These are phyloP conservation scores for Metaphire vulgaris DNA, from an alignment of 1,140 invertebrate species.

Conservation along the genomic window DNA sequence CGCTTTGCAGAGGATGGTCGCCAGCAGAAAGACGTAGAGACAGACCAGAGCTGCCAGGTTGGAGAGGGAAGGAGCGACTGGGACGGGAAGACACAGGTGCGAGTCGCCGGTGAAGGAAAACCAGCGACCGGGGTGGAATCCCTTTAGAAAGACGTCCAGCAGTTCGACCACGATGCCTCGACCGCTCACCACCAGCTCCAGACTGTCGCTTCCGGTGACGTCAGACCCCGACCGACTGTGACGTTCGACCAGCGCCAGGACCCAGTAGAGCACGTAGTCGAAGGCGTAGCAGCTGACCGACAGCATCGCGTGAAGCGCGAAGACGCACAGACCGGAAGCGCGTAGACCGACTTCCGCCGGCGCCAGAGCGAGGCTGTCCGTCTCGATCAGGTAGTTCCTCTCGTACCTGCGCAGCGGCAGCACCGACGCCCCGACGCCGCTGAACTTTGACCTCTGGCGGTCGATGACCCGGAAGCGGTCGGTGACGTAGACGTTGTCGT, in stretches of 20 bases:
- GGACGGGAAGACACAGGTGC: neutral
- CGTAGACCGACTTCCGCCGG: constrained; percentile 20
- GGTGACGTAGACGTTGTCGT: constrained; percentile 31
- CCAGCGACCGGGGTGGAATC: constrained; percentile 20
- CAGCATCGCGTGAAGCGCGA: constrained; percentile 15
- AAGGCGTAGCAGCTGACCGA: constrained; percentile 24
- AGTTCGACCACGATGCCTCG: constrained; percentile 24
- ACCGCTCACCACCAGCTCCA: constrained; percentile 16
- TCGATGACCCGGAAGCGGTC: constrained; percentile 24
- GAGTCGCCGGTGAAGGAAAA: constrained; percentile 14
- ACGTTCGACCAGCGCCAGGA: constrained; percentile 8
- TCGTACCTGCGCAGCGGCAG: constrained; percentile 27
- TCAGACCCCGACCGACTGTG: neutral
- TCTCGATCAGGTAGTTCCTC: constrained; percentile 24
- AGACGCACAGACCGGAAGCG: constrained; percentile 19
- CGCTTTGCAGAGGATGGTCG: constrained; percentile 23
- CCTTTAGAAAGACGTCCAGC: constrained; percentile 20
- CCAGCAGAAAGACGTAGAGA: constrained; percentile 1
- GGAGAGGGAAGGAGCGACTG: neutral
- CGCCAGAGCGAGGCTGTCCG: constrained; percentile 4
- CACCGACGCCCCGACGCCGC: neutral
- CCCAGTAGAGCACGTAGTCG: constrained; percentile 24
- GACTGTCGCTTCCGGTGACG: constrained; percentile 13
- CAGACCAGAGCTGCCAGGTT: constrained; percentile 18
- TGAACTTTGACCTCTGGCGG: constrained; percentile 9